Percentiles rank a stretch among this genome's conserved stretches.
Conservation (phyloP, 2,888 invertebrate genomes). For the Drosophila monieri region DNA sequence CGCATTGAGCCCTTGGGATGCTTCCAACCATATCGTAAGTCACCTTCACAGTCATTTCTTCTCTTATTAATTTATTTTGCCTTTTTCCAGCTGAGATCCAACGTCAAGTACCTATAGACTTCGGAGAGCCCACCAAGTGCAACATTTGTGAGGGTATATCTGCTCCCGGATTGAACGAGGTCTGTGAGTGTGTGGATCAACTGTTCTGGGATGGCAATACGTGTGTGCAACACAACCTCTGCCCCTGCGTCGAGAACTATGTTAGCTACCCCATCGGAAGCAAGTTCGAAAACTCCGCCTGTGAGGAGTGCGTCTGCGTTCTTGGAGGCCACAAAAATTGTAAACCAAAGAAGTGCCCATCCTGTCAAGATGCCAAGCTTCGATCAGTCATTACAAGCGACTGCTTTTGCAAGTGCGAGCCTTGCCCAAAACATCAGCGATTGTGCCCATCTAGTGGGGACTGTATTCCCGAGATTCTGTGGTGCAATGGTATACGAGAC, state of each 20-base stretch:
- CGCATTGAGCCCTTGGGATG: conserved; percentile 92
- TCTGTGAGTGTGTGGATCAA: conserved; percentile 85
- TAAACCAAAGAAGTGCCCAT: conserved; percentile 88
- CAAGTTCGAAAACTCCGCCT: conserved; percentile 89
- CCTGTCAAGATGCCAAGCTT: conserved; percentile 85
- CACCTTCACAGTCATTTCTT: background rate
- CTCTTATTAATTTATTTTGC: background rate
- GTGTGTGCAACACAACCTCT: conserved; percentile 89
- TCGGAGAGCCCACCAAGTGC: conserved; percentile 83
- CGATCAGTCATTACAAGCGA: conserved; percentile 87
- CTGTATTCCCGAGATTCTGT: conserved; percentile 88
- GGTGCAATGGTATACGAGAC: conserved; percentile 93
- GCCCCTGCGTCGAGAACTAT: conserved; percentile 91
- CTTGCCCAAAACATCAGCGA: conserved; percentile 87
- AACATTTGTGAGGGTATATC: conserved; percentile 84
- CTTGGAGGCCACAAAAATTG: conserved; percentile 90
- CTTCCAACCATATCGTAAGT: conserved; percentile 89
- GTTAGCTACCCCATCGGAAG: conserved; percentile 90
- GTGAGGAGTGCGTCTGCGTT: conserved; percentile 91
- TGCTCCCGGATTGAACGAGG: conserved; percentile 24
- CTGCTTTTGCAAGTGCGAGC: conserved; percentile 90
- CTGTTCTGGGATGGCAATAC: conserved; percentile 90
- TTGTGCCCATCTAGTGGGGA: conserved; percentile 90
- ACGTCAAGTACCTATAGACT: conserved; percentile 51
- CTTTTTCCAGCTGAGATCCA: conserved; percentile 67